Conservation (phyloP, 2,113 vertebrate species). For the Porphyrio hochstetteri region DNA sequence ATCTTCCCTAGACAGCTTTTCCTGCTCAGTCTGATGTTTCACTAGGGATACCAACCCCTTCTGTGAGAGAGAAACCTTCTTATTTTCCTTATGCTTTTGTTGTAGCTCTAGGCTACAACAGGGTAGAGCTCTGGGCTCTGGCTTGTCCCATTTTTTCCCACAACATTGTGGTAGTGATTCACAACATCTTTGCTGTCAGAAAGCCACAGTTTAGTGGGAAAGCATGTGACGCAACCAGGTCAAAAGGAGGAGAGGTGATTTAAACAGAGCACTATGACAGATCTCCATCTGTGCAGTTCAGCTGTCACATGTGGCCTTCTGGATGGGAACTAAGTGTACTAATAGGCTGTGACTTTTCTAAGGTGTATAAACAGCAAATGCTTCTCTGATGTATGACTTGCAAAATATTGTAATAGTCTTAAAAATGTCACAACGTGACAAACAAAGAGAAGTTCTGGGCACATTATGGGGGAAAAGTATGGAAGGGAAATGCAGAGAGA, state of each 20-base stretch:
- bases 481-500: neutral
- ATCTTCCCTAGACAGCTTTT: neutral
- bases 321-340: neutral
- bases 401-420: neutral
- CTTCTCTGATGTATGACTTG: neutral
- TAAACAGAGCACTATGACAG: neutral
- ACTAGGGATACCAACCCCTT: neutral
- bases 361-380: neutral
- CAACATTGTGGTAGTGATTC: neutral
- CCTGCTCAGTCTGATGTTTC: neutral
- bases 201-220: neutral
- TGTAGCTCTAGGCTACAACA: conserved; percentile 20
- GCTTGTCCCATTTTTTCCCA: neutral
- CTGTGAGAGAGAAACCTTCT: neutral
- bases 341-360: neutral
- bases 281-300: conserved; percentile 55
- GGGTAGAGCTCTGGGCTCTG: neutral
- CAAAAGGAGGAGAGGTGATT: conserved; percentile 1
- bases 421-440: neutral
- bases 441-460: neutral
- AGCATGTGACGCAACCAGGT: neutral
- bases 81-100: neutral
- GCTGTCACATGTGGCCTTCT: neutral
- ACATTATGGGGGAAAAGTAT: neutral
- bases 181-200: conserved; percentile 29